These are phyloP conservation scores for Andrena haemorrhoa DNA, from an alignment of 2,888 invertebrate genomes.

Conservation along the genomic window DNA sequence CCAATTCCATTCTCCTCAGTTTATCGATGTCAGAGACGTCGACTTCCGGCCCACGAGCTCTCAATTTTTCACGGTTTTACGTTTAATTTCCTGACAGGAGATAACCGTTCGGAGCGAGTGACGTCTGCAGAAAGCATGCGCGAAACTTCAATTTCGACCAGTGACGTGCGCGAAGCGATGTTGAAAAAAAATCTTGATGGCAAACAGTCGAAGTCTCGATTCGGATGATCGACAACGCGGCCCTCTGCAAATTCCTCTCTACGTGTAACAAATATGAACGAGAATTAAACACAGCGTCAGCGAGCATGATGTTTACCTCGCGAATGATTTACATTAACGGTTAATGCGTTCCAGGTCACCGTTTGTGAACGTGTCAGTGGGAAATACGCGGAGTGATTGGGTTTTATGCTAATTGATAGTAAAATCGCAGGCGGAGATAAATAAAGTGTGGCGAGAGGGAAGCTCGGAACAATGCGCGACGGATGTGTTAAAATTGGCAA, in stretches of 20 bases:
- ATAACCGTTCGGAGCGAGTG: constrained; percentile 13
- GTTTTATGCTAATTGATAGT: constrained; percentile 43
- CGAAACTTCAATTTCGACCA: neutral
- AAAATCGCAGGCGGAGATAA: constrained; percentile 21
- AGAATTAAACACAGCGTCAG: constrained; percentile 31
- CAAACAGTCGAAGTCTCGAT: constrained; percentile 5
- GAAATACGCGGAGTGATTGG: constrained; percentile 6
- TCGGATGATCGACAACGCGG: constrained; percentile 10
- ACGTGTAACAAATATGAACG: constrained; percentile 29
- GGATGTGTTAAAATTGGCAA: neutral
- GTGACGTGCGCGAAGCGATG: neutral
- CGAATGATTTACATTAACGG: constrained; percentile 48
- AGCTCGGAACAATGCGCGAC: constrained; percentile 4
- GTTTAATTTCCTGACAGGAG: constrained; percentile 39
- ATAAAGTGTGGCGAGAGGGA: constrained; percentile 8
- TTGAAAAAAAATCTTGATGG: neutral
- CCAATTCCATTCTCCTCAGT: constrained; percentile 12
- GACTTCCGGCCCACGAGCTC: constrained; percentile 25
- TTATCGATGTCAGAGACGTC: constrained; percentile 3
- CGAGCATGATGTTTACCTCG: constrained; percentile 22
- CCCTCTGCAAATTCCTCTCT: neutral
- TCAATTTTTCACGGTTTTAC: constrained; percentile 43
- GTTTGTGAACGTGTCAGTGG: neutral
- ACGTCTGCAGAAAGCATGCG: no score
- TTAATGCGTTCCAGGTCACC: constrained; percentile 24